Evolutionary conservation across 2,113 vertebrate species (phyloP).

Genomic region (Silurus meridionalis): DNA sequence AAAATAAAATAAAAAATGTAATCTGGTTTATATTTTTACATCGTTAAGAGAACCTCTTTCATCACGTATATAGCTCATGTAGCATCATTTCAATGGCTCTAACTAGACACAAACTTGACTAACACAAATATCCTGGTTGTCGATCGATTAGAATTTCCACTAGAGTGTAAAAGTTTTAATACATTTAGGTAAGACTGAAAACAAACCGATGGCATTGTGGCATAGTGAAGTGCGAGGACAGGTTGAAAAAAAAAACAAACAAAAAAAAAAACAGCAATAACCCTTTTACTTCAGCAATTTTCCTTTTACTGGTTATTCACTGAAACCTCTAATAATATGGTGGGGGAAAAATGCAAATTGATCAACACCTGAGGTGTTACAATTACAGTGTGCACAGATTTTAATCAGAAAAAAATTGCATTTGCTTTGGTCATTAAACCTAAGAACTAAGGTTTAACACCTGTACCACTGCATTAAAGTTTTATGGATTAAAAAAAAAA

Average conservation of each 20-base stretch:
- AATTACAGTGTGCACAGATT: not conserved
- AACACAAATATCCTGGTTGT: not conserved
- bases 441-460: not conserved
- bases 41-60: not conserved
- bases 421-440: not conserved
- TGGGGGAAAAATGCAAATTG: too few species aligned
- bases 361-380: not conserved
- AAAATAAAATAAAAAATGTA: too few species aligned
- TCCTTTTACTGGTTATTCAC: not conserved
- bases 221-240: not conserved
- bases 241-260: not conserved
- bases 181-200: not conserved
- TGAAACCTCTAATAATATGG: not conserved
- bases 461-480: not conserved
- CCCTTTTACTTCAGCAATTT: not conserved
- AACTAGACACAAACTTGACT: not conserved
- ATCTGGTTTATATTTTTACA: not conserved
- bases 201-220: not conserved
- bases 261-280: not conserved
- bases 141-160: not conserved
- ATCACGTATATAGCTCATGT: not conserved
- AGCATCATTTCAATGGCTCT: not conserved
- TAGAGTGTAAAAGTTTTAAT: not conserved
- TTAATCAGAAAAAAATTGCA: not conserved
- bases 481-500: not conserved